Base-by-base conservation (phyloP, 2,113 vertebrate species). In the Bubo scandiacus region DNA sequence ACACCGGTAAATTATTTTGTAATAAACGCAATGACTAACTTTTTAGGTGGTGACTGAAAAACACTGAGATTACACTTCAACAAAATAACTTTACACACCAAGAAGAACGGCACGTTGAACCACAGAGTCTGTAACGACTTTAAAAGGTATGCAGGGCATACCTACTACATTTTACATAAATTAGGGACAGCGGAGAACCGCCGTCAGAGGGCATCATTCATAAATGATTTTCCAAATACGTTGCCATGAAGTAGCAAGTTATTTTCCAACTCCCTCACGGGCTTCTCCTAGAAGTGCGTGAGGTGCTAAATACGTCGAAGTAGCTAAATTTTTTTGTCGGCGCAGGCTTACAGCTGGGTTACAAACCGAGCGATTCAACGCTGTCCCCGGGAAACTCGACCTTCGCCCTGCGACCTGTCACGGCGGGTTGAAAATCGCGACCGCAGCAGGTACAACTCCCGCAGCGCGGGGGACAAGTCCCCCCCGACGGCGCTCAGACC, bases 191-290 rank as follows among this genome's bases (percentile, higher is more conserved):
- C 74, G 3, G 58, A 85, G 82, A 89, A 43, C 65, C 43, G 52
- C 81, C 87, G 20, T 78, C 86, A 96, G 58, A 94, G 83, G 85
- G 90, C 67, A 86, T 70, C 77, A 17, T 71, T 95, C 93, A 63
- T 61, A 82, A 94, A 67, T 25, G 34, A 73, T 92, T 77, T 51
- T 51, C 85, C 61, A 72, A 59, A 88, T 29, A 68, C 8, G 11
- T 34, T 66, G 57, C 19, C 13, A 32, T 47, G 40, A 47, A 70
- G 75, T 30, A 36, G 40, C 73, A 73, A 96, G 86, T 88, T 94
- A 63, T 62, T 55, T 71, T 27, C 59, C 52, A 93, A 92, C 77
- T 96, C 92, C 82, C 71, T 57, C 32, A 63, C n/a, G 9, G 83
- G 43, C 43, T 83, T 54, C 70, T 75, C 72, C 54, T n/a, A 25